Conservation (phyloP, 1,140 invertebrate species). For the Andrena cerasifolii region DNA sequence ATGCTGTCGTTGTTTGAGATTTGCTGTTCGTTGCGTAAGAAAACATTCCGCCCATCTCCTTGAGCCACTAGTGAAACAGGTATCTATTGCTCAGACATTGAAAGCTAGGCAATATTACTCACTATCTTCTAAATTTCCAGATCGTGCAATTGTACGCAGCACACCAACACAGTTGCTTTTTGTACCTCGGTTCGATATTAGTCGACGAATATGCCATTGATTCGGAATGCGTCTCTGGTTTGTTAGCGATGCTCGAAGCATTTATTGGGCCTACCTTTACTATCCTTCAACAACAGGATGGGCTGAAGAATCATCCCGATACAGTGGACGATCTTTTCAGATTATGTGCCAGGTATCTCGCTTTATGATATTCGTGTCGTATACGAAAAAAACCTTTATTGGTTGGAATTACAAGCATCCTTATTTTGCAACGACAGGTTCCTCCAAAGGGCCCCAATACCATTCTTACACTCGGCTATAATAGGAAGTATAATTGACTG, state of each 20-base stretch:
- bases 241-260: slow-evolving; percentile 94
- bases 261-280: slow-evolving; percentile 93
- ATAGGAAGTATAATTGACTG: slow-evolving; percentile 91
- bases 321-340: slow-evolving; percentile 99
- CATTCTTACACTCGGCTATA: slow-evolving; percentile 89
- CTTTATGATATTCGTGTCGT: slow-evolving; percentile 13
- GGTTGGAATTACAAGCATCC: slow-evolving; percentile 1
- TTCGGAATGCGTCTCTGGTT: slow-evolving; percentile 86
- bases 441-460: slow-evolving; percentile 91
- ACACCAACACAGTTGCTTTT: slow-evolving; percentile 95
- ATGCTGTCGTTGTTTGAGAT: slow-evolving; percentile 94
- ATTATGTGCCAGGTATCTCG: slow-evolving; percentile 87
- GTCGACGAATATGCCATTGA: slow-evolving; percentile 96
- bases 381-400: slow-evolving; percentile 13
- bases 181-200: slow-evolving; percentile 97
- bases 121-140: slow-evolving; percentile 76
- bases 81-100: slow-evolving; percentile 67
- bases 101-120: not conserved
- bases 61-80: slow-evolving; percentile 90
- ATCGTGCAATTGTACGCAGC: slow-evolving; percentile 92
- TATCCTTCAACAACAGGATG: slow-evolving; percentile 89
- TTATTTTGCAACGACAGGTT: slow-evolving; percentile 85
- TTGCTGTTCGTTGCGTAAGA: slow-evolving; percentile 93
- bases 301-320: slow-evolving; percentile 95
- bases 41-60: slow-evolving; percentile 90